Percentiles rank a stretch among this genome's conserved stretches.
Evolutionary conservation across 2,113 vertebrate genomes (phyloP).

Genomic region (Vombatus ursinus): DNA sequence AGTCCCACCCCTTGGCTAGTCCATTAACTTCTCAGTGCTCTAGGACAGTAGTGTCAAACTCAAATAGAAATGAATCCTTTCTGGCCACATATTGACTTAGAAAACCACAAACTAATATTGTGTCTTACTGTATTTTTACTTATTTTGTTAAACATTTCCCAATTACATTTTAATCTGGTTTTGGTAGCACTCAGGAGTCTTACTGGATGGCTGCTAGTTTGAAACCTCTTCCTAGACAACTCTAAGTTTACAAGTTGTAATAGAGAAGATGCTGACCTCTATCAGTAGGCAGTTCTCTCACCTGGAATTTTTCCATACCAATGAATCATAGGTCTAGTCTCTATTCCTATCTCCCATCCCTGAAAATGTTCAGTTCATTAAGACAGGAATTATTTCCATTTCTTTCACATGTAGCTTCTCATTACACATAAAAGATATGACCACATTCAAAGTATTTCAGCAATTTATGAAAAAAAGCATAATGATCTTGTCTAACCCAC

Average conservation of each 20-base stretch:
- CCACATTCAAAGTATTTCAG: background rate
- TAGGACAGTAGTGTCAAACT: background rate
- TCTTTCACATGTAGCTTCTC: slow-evolving; percentile 18
- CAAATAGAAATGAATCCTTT: background rate
- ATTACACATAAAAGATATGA: background rate
- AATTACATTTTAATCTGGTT: background rate
- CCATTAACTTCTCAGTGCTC: background rate
- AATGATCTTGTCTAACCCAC: background rate
- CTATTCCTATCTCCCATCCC: background rate
- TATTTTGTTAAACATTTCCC: background rate
- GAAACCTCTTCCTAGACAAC: background rate
- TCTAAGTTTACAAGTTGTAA: background rate
- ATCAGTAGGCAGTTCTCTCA: background rate
- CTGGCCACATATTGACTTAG: background rate
- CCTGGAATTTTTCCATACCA: background rate
- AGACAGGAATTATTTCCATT: slow-evolving; percentile 15
- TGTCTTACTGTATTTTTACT: background rate
- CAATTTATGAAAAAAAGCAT: background rate
- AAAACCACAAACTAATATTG: background rate
- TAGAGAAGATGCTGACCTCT: background rate
- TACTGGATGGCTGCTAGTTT: background rate
- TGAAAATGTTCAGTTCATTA: background rate
- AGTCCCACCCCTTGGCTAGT: background rate
- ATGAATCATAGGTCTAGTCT: background rate
- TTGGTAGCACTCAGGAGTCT: background rate